Evolutionary conservation across 1,140 invertebrate genomes (phyloP).

Genomic region (Drosophila varians): DNA sequence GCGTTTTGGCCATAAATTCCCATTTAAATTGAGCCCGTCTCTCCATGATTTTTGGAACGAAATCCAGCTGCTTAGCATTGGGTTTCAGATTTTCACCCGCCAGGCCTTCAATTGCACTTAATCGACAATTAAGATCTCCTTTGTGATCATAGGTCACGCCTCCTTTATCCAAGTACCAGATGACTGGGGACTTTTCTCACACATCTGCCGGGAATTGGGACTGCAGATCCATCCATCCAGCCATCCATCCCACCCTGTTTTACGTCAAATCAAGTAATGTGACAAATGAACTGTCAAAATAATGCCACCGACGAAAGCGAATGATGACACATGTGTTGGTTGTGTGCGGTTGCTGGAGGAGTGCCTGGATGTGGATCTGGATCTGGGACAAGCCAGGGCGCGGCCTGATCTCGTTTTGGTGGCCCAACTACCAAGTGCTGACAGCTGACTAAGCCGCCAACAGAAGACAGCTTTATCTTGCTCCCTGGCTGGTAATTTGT

Average conservation of each 20-base stretch:
- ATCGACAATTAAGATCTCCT: constrained; percentile 51
- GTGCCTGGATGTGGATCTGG: constrained; percentile 9
- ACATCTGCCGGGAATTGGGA: constrained; percentile 37
- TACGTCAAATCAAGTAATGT: constrained; percentile 66
- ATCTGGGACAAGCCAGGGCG: constrained; percentile 29
- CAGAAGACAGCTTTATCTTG: constrained; percentile 48
- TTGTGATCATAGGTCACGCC: constrained; percentile 20
- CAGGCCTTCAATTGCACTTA: constrained; percentile 4
- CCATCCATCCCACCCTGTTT: constrained; percentile 18
- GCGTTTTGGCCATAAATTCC: constrained; percentile 57
- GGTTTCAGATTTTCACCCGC: neutral
- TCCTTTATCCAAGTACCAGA: constrained; percentile 26
- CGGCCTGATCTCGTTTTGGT: constrained; percentile 32
- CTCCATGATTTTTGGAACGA: constrained; percentile 20
- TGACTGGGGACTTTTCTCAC: constrained; percentile 42
- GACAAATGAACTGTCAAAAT: constrained; percentile 81
- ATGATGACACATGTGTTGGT: constrained; percentile 51
- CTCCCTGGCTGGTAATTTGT: constrained; percentile 39
- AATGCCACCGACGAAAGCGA: constrained; percentile 54
- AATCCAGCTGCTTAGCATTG: neutral
- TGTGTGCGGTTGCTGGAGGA: constrained; percentile 1
- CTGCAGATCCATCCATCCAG: too few relatives aligned
- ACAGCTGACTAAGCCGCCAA: constrained; percentile 67
- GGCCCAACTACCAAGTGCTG: constrained; percentile 52
- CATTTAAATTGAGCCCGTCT: constrained; percentile 29